Percentiles rank a stretch among this genome's conserved stretches.
Conservation (phyloP, 1,140 invertebrate species). For the Druon quercuslanigerum region DNA sequence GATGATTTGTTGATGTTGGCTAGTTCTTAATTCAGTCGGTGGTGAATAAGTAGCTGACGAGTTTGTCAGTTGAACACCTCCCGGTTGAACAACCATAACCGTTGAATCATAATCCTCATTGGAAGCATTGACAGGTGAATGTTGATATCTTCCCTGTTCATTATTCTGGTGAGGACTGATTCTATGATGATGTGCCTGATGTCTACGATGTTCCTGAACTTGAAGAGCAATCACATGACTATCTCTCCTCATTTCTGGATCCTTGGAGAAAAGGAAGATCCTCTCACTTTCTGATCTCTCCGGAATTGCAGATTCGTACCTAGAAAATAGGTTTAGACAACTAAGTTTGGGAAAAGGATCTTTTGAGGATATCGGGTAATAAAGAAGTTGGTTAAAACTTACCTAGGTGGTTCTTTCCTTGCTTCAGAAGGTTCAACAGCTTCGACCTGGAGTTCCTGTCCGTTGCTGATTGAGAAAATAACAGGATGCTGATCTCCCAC, state of each 20-base stretch:
- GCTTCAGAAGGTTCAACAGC: conserved; percentile 50
- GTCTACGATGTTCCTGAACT: conserved; percentile 54
- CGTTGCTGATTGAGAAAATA: conserved; percentile 61
- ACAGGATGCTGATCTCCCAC: conserved; percentile 59
- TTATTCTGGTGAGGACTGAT: conserved; percentile 63
- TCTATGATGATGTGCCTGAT: conserved; percentile 59
- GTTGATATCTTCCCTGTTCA: conserved; percentile 56
- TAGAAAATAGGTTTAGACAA: conserved; percentile 37
- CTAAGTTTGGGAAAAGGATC: not conserved
- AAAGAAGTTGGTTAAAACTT: conserved; percentile 31
- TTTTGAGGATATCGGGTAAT: not conserved
- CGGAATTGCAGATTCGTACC: conserved; percentile 61
- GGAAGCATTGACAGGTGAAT: conserved; percentile 55
- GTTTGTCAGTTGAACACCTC: conserved; percentile 55
- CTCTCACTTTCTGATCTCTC: conserved; percentile 63
- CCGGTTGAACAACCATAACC: conserved; percentile 49
- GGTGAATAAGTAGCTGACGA: conserved; percentile 63
- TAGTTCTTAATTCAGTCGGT: conserved; percentile 53
- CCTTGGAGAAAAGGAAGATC: conserved; percentile 59
- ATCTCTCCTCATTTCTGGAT: conserved; percentile 56
- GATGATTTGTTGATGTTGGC: conserved; percentile 58
- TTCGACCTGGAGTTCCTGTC: conserved; percentile 61
- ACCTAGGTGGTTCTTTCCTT: conserved; percentile 67
- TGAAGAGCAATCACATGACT: conserved; percentile 60
- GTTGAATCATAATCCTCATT: conserved; percentile 62